Evolutionary conservation across 2,888 invertebrate species (phyloP), one percentile per base, ranked within the genome.

Genomic region (Disparrhopalites patrizii): DNA sequence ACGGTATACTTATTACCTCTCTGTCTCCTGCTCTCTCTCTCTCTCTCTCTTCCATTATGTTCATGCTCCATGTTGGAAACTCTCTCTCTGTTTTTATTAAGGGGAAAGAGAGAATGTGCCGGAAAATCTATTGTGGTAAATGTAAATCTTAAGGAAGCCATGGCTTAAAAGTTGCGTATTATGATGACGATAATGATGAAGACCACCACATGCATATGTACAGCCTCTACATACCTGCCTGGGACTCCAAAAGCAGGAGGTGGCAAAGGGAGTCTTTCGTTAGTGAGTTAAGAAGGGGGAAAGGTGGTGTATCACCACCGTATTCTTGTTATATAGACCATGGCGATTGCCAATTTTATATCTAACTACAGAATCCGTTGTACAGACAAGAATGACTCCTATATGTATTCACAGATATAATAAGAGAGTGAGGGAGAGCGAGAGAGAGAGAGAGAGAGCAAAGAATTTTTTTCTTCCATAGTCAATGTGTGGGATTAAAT

Each of bases 281-380:
- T n/a, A n/a, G n/a, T n/a, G n/a, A n/a, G n/a, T n/a, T n/a, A n/a
- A n/a, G n/a, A n/a, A n/a, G n/a, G n/a, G n/a, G n/a, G n/a, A n/a
- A n/a, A n/a, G n/a, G n/a, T n/a, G n/a, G n/a, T n/a, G n/a, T n/a
- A n/a, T n/a, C n/a, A n/a, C n/a, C 27, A 40, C 57, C 57, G 57
- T 61, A 50, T 61, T 31, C 31, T 47, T 47, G 27, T 25, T 61
- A 61, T 61, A 52, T 61, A 61, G 61, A 61, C 61, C 61, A 61
- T 61, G 61, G 61, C 51, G 52, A 60, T 60, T 40, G 40, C 47
- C 60, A 61, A 58, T 61, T 61, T 61, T 51, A 61, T 61, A 61
- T 25, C 58, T 58, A 58, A 61, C 61, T 61, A 52, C 61, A 51
- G 50, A 61, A 51, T 61, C 61, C 61, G 61, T 61, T 61, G 28